Base-by-base conservation (phyloP, 2,888 invertebrate species). In the Athrips mouffetella region DNA sequence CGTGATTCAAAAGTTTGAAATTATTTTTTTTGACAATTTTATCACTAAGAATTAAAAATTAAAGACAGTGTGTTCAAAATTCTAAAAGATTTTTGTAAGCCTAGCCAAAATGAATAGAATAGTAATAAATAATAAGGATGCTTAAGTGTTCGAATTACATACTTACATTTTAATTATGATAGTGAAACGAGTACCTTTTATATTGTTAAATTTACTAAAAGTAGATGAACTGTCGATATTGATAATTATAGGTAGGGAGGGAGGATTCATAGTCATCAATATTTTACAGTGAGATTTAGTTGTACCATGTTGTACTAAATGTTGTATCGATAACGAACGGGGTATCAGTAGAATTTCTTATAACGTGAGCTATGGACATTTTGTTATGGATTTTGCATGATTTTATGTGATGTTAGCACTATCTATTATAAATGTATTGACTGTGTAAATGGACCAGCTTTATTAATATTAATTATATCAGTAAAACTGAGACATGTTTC, bases 401-500 rank as follows among this genome's bases (percentile, higher is more conserved):
- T 74, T 83, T 76, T 78, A 80, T 66, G 70, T 73, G 66, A 71
- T 76, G 70, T 78, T 51, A 48, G 45, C 40, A 51, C 40, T 51
- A 51, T 45, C 31, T 64, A 61, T 65, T 64, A 61, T 65, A 15
- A 15, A 45, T 33, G 35, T 35, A 40, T 23, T 25, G 68, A 76
- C 70, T 74, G 70, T 72, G 71, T 71, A 73, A 70, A 73, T 64
- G 83, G 82, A 85, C 81, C 83, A 85, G 81, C 76, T 78, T 80
- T 76, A 71, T 76, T 68, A 75, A 59, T 68, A 61, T 67, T 65
- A 58, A 58, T 48, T 60, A 60, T 68, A 59, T 80, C 83, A 84
- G 83, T 84, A 48, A 64, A 80, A 83, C 83, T 85, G 82, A 81
- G 63, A 55, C 52, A 57, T 62, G 64, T 58, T 63, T 58, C 60